Evolutionary conservation across 2,113 vertebrate genomes (phyloP), one percentile per base, ranked within the genome.

Genomic region (Takifugu flavidus): DNA sequence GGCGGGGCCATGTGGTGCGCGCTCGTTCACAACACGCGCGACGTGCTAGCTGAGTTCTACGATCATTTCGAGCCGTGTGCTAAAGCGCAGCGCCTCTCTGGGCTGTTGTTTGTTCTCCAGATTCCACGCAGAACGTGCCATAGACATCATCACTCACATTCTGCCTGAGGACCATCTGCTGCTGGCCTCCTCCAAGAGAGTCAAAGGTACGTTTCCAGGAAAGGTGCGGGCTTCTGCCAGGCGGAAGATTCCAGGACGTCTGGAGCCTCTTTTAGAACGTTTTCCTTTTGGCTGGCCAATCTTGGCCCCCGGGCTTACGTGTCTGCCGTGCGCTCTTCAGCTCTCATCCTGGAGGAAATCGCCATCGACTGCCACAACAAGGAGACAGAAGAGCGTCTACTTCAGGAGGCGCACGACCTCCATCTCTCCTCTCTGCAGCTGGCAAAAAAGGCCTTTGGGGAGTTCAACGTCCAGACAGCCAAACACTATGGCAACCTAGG

Each of bases 351-450:
- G 86, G 97, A 99, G 80, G 97, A 99, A 88, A 98, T 99, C 13
- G 97, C 97, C 34, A 99, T 99, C 8, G 96, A 98, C 87, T 99
- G 96, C 89, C 96, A 98, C 88, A 98, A 98, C 75, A 99, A 99
- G 76, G 97, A 99, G 82, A 98, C 96, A 0, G 96, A 99, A 74
- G 95, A 98, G 86, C 92, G 96, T 64, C 91, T 98, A 28, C 94
- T 99, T 49, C 96, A 98, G 74, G 97, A 99, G 78, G 97, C 97
- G 28, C 97, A 98, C 0, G 97, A 98, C 83, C 92, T 99, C 50
- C 97, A 99, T 86, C 92, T 98, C n/a, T 98, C 97, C 49, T 99
- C 97, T 0, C 93, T 98, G 6, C 95, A 98, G 74, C 77, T 99
- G 65, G 97, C 97, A 77, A 98, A 98, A 82, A 99, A 98, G 75